A percentile compares a stretch with the other conserved stretches of the same genome.
Conservation (phyloP, 1,140 invertebrate genomes). For the Brachionus sp. region DNA sequence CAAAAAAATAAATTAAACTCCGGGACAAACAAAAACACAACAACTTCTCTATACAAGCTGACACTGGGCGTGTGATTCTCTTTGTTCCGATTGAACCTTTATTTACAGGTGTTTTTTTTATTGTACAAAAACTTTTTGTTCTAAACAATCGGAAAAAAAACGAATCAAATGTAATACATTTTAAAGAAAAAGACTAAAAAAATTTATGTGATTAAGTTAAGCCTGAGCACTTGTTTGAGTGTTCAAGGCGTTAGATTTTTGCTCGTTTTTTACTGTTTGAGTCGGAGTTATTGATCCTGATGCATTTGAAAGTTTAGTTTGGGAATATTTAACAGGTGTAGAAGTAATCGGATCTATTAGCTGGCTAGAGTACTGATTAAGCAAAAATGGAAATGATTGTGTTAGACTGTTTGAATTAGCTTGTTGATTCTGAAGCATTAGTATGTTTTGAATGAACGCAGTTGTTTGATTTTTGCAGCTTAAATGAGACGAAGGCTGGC, state of each 20-base stretch:
- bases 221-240: slow-evolving; percentile 11
- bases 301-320: neutral
- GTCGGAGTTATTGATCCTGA: neutral
- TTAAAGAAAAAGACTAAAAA: neutral
- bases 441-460: neutral
- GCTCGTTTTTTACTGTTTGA: neutral
- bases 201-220: neutral
- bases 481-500: neutral
- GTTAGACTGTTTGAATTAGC: neutral
- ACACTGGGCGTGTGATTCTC: neutral
- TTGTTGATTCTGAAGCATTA: slow-evolving; percentile 15
- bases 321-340: neutral
- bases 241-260: neutral
- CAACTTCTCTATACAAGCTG: neutral
- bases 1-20: neutral
- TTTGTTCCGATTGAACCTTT: neutral
- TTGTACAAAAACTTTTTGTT: neutral
- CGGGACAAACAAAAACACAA: neutral
- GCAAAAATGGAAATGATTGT: slow-evolving; percentile 11
- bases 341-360: neutral
- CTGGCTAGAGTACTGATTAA: neutral
- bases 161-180: neutral
- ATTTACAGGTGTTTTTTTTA: neutral
- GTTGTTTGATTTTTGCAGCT: neutral
- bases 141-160: neutral